phyloP scores from a whole-genome alignment of 2,113 vertebrate species.

The Ginglymostoma cirratum region DNA sequence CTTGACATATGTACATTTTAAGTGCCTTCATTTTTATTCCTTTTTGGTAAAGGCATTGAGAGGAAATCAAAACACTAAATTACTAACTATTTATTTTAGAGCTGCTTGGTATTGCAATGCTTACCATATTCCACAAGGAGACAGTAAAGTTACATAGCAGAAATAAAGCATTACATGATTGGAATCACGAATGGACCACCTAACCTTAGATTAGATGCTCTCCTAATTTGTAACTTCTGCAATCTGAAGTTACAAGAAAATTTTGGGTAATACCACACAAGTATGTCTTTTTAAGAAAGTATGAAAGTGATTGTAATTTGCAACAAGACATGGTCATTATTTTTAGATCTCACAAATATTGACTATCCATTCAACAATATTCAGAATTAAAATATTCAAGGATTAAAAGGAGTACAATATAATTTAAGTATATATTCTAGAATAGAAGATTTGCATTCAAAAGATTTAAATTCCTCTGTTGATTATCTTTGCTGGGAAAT shows the following conservation, averaged over 20 bases:
- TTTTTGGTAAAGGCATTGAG: not conserved
- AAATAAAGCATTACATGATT: not conserved
- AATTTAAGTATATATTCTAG: not conserved
- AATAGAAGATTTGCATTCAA: not conserved
- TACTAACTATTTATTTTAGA: not conserved
- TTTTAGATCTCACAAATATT: not conserved
- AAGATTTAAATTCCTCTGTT: not conserved
- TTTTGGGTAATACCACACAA: not conserved
- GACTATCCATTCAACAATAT: not conserved
- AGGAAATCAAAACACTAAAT: too few species aligned
- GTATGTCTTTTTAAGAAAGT: not conserved
- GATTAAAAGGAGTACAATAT: not conserved
- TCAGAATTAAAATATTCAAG: not conserved
- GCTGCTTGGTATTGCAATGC: conserved; percentile 39
- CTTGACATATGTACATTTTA: not conserved
- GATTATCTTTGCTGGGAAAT: not conserved
- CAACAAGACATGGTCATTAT: not conserved
- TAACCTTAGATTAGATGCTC: not conserved
- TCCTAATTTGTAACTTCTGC: not conserved
- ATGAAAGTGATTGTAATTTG: not conserved
- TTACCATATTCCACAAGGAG: conserved; percentile 46
- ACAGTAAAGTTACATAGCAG: conserved; percentile 44
- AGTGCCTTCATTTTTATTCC: not conserved
- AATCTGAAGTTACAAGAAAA: not conserved
- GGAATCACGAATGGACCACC: not conserved